phyloP scores from a whole-genome alignment of 2,888 invertebrate genomes.

The Sceliomorpha sp. region DNA sequence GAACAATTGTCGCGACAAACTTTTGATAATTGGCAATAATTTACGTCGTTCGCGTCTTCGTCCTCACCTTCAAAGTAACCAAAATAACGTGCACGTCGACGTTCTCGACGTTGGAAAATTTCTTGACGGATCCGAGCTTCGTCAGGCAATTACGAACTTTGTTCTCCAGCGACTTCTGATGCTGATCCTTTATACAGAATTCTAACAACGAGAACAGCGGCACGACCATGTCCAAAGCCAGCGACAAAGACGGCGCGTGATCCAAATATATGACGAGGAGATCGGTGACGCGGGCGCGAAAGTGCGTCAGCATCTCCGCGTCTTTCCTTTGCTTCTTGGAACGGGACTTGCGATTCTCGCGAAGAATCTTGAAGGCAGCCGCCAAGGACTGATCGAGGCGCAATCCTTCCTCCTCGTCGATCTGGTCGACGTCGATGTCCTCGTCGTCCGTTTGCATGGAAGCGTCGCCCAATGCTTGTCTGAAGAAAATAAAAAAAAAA shows the following conservation, averaged over 20 bases:
- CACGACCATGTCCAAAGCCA: slow-evolving; percentile 86
- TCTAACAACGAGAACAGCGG: slow-evolving; percentile 86
- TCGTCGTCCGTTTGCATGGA: slow-evolving; percentile 84
- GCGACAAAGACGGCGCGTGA: slow-evolving; percentile 85
- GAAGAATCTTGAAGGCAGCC: slow-evolving; percentile 86
- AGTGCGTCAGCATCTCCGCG: slow-evolving; percentile 86
- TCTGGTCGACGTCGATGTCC: slow-evolving; percentile 87
- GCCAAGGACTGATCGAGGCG: slow-evolving; percentile 87
- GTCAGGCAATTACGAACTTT: slow-evolving; percentile 84
- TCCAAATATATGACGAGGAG: slow-evolving; percentile 88
- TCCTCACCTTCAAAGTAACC: slow-evolving; percentile 79
- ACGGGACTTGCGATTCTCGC: slow-evolving; percentile 69
- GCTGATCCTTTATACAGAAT: slow-evolving; percentile 85
- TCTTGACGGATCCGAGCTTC: slow-evolving; percentile 83
- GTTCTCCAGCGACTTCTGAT: slow-evolving; percentile 85
- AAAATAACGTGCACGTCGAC: slow-evolving; percentile 82
- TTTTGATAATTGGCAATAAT: slow-evolving; percentile 2
- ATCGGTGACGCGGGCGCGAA: slow-evolving; percentile 88
- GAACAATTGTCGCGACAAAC: slow-evolving; percentile 1
- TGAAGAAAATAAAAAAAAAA: slow-evolving; percentile 10
- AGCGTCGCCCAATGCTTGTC: slow-evolving; percentile 85
- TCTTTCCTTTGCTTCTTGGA: slow-evolving; percentile 83
- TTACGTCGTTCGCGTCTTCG: background rate
- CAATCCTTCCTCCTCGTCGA: slow-evolving; percentile 88
- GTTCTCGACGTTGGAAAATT: slow-evolving; percentile 83